These are phyloP conservation scores for Echinops telfairi DNA, from an alignment of 2,113 vertebrate genomes.

Conservation along the genomic window DNA sequence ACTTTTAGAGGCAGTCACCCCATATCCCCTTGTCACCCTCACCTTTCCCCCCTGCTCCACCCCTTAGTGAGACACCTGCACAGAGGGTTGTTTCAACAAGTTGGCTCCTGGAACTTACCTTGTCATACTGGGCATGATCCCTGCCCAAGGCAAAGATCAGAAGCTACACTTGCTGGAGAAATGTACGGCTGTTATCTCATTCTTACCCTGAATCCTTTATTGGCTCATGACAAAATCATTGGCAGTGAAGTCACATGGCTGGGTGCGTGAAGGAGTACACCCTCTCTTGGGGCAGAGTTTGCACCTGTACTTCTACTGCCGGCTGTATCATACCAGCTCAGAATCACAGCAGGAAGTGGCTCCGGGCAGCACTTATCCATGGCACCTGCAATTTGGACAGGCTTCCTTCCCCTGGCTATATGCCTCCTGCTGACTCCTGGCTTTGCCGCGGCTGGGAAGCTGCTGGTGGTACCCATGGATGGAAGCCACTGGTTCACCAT, in stretches of 20 bases:
- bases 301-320: background rate
- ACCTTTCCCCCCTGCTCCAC: too few species aligned
- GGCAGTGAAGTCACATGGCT: background rate
- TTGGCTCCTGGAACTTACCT: background rate
- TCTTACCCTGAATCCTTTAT: background rate
- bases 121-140: fast-evolving
- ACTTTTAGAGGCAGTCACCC: too few species aligned
- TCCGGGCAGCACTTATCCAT: background rate
- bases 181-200: too few species aligned
- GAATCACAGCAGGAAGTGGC: background rate
- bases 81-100: background rate
- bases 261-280: background rate
- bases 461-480: slow-evolving; percentile 91
- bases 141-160: background rate
- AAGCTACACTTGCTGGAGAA: background rate
- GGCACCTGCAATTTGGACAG: fast-evolving
- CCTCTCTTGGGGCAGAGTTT: background rate
- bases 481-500: slow-evolving; percentile 95
- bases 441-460: slow-evolving; percentile 83
- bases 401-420: background rate
- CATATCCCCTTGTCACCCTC: too few species aligned
- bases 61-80: background rate
- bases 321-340: fast-evolving
- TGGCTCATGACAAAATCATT: background rate
- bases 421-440: slow-evolving; percentile 56